phyloP scores from a whole-genome alignment of 1,140 invertebrate genomes.

The Drosophila funebris region DNA sequence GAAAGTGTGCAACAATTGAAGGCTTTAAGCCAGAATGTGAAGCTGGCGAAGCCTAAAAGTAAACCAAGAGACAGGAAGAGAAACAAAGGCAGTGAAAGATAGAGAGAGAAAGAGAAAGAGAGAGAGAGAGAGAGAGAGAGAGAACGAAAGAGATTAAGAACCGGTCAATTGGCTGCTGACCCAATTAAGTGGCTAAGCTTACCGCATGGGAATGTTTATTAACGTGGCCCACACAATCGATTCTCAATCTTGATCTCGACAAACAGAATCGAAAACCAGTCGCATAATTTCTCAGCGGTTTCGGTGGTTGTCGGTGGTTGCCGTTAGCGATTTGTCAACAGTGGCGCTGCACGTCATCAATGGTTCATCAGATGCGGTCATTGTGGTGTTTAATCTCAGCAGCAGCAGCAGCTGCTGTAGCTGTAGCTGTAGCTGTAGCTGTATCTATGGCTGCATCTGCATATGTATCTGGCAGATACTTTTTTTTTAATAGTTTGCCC shows the following conservation, averaged over 20 bases:
- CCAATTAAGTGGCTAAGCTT: slow-evolving; percentile 29
- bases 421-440: background rate
- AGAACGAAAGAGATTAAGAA: background rate
- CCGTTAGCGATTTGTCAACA: background rate
- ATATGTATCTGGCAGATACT: background rate
- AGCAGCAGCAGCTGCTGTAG: background rate
- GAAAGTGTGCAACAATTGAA: slow-evolving; percentile 11
- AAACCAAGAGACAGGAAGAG: background rate
- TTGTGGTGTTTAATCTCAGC: background rate
- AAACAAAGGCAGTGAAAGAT: background rate
- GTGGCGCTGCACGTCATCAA: slow-evolving; percentile 12
- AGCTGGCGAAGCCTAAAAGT: background rate
- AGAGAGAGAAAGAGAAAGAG: background rate
- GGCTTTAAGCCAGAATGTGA: background rate
- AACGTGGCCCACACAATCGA: background rate
- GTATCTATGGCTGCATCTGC: too few species aligned
- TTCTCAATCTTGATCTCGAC: background rate
- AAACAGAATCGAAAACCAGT: slow-evolving; percentile 19
- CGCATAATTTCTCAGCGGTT: slow-evolving; percentile 13
- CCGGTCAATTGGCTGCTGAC: slow-evolving; percentile 33
- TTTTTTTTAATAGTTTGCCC: background rate
- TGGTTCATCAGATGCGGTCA: background rate
- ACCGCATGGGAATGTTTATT: slow-evolving; percentile 30
- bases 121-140: background rate
- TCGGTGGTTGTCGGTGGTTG: background rate